These are phyloP conservation scores for Gallinago jamesoni DNA, from an alignment of 2,113 vertebrate genomes.

Conservation along the genomic window DNA sequence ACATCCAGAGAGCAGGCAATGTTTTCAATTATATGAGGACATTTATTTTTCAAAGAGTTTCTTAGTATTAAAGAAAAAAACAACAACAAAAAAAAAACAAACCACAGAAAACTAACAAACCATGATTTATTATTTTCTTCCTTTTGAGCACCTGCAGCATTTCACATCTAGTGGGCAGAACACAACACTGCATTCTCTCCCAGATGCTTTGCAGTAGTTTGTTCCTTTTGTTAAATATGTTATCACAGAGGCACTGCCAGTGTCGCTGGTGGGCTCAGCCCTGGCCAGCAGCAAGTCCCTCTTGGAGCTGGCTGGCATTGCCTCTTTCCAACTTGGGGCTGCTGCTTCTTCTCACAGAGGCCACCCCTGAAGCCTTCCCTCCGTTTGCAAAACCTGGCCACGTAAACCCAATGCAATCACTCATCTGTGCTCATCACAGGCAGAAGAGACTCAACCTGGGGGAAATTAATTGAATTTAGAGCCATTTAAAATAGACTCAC, in stretches of 20 bases:
- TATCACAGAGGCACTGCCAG: neutral
- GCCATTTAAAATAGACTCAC: neutral
- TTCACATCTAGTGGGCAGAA: neutral
- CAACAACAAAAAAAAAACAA: neutral
- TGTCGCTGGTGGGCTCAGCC: neutral
- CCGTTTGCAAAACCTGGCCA: neutral
- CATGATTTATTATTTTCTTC: neutral
- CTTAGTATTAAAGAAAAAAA: neutral
- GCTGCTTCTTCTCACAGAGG: neutral
- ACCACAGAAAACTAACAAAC: neutral
- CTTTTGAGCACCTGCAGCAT: neutral
- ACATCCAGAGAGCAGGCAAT: neutral
- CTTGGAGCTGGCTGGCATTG: neutral
- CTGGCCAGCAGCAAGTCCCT: accelerated
- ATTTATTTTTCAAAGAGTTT: constrained; percentile 4
- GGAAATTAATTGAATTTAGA: neutral
- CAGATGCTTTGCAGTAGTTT: neutral
- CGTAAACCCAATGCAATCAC: neutral
- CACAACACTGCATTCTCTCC: neutral
- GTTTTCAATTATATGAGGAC: neutral
- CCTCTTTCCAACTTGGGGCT: accelerated
- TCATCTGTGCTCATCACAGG: neutral
- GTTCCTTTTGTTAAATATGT: neutral
- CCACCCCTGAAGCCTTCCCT: neutral
- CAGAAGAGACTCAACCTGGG: neutral